These are phyloP conservation scores for Xylocampa areola DNA, from an alignment of 2,888 invertebrate species.

Conservation along the genomic window DNA sequence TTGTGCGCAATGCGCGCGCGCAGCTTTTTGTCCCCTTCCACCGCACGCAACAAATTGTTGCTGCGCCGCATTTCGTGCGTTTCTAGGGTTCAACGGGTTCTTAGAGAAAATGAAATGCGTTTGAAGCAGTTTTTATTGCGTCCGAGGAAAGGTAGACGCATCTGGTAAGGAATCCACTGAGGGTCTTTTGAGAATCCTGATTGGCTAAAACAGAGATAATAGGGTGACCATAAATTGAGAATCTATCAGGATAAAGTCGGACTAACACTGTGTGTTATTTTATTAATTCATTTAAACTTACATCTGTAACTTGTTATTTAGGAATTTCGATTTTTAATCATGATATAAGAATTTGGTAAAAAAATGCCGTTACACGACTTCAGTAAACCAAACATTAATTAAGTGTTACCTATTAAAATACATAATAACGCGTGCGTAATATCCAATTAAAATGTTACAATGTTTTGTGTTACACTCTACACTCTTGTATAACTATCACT, in stretches of 20 bases:
- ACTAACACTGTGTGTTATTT: too few species aligned
- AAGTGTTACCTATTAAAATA: conserved; percentile 25
- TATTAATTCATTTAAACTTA: too few species aligned
- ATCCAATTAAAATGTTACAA: conserved; percentile 30
- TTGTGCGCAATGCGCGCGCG: conserved; percentile 70
- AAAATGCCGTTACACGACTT: too few species aligned
- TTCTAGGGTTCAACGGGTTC: conserved; percentile 65
- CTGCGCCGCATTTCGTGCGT: conserved; percentile 69
- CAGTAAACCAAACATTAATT: conserved; percentile 18
- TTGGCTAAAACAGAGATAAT: conserved; percentile 35
- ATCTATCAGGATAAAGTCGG: conserved; percentile 9
- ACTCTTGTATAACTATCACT: neutral
- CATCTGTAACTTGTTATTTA: too few species aligned
- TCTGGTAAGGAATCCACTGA: conserved; percentile 48
- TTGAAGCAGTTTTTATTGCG: conserved; percentile 38
- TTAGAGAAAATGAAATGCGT: conserved; percentile 60
- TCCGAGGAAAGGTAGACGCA: conserved; percentile 41
- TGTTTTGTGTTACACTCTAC: conserved; percentile 1
- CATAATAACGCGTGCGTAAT: conserved; percentile 29
- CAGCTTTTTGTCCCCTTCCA: conserved; percentile 69
- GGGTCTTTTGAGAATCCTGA: conserved; percentile 37
- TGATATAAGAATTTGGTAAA: conserved; percentile 31
- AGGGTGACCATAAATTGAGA: conserved; percentile 6
- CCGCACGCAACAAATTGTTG: conserved; percentile 68
- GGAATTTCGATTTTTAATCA: too few species aligned